Evolutionary conservation across 2,888 invertebrate species (phyloP), one percentile per base, ranked within the genome.

Genomic region (Rhodophaea formosa): DNA sequence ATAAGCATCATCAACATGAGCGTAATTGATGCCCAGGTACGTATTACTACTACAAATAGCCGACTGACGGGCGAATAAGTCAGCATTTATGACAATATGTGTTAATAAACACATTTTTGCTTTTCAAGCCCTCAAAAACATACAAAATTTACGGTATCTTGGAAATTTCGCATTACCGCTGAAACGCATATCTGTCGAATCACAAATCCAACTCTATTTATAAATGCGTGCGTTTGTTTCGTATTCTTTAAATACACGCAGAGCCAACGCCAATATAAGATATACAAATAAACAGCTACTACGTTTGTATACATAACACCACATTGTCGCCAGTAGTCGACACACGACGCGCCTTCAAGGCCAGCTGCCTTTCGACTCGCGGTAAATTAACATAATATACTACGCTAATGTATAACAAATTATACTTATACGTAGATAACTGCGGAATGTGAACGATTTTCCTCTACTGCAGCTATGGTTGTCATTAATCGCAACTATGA

Each of bases 291-390:
- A 32, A 49, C 49, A 49, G 47, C 49, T 49, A 32, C 49, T 49
- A 15, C 32, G 14, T 49, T 49, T 49, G 49, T 49, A 49, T 49
- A 49, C 32, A 49, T 56, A 47, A 56, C 70, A 71, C 69, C 67
- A 71, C 66, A 68, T 72, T 72, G 76, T 72, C 75, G 68, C 64
- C 60, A 61, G 63, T 67, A 63, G 62, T 60, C 65, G 65, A 66
- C 67, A 67, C 70, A 71, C 70, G 65, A 69, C 79, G 81, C 80
- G 81, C 82, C 83, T 74, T 65, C 87, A 87, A 88, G 89, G 89
- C 70, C 86, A 72, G 64, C 80, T 65, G 82, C 87, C 86, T 88
- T 87, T 88, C 86, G 79, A 84, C 76, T 81, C 70, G 75, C 70
- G 75, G 70, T 69, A 69, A 75, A 83, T 86, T 87, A 82, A 77